Base-by-base conservation (phyloP, 2,113 vertebrate genomes). In the Psilopogon haemacephalus region DNA sequence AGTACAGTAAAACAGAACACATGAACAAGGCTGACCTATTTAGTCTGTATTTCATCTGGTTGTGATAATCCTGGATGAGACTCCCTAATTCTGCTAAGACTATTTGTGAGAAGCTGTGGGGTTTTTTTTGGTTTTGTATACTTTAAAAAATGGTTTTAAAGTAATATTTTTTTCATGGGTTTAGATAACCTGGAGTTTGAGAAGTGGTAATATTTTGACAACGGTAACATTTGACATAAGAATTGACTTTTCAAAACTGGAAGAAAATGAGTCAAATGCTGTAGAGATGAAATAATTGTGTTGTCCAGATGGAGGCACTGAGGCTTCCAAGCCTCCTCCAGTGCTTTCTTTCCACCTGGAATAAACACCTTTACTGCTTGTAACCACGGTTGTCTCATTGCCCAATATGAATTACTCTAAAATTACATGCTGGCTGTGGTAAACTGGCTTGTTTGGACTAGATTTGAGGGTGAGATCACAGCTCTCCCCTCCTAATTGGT, bases 31-130 rank as follows among this genome's bases (percentile, higher is more conserved):
- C 24, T 88, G 75, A 89, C 64, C 85, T 93, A n/a, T 73, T 93
- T 94, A 94, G 44, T 70, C 33, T 83, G 62, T 40, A 15, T 88
- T 94, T 89, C 46, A 30, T 88, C 52, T 67, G 42, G 32, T 56
- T 80, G 59, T 89, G 79, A 50, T 89, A 87, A 95, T 95, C 79
- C 37, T 82, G 76, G 69, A 56, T 95, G 79, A 93, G 70, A 44
- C 42, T 82, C 42, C 23, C 38, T 88, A 91, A 80, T 80, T 95
- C 60, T 89, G 8, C 21, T 83, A 94, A 83, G 28, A 48, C 50
- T 83, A 12, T 87, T 91, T 85, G 42, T 46, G 68, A 81, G 64
- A 88, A 91, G 37, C 46, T 42, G 26, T 74, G 37, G 21, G 52
- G 6, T 56, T 82, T 68, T 72, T 77, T 81, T n/a, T 14, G 7